A percentile compares a stretch with the other conserved stretches of the same genome.
phyloP scores from a whole-genome alignment of 1,140 invertebrate genomes.

The Odontomachus brunneus region DNA sequence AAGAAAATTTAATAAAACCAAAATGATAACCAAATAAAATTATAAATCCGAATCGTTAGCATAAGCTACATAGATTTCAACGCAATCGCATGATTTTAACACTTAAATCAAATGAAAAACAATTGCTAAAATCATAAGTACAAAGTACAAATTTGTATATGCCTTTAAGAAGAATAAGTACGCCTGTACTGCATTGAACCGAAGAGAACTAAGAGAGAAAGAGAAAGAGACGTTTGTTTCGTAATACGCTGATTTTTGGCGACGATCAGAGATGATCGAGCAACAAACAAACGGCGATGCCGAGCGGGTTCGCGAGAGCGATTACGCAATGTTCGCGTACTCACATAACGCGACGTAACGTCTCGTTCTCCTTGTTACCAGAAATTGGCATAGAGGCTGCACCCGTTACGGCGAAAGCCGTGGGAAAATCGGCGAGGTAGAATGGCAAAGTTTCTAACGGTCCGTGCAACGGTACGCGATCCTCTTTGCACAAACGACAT shows the following conservation, averaged over 20 bases:
- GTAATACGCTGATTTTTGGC: slow-evolving; percentile 4
- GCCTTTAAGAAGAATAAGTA: no score
- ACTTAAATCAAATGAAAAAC: no score
- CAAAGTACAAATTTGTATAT: no score
- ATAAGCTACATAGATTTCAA: no score
- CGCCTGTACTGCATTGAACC: no score
- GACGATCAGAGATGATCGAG: background rate
- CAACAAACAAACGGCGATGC: background rate
- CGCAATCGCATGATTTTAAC: no score
- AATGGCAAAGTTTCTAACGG: slow-evolving; percentile 66
- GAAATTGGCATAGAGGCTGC: slow-evolving; percentile 46
- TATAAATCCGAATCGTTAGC: no score
- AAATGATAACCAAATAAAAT: no score
- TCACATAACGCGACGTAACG: slow-evolving; percentile 23
- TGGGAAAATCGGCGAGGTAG: slow-evolving; percentile 60
- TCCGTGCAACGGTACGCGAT: slow-evolving; percentile 19
- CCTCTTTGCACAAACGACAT: slow-evolving; percentile 48
- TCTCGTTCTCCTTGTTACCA: slow-evolving; percentile 48
- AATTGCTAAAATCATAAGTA: no score
- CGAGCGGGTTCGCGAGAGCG: background rate
- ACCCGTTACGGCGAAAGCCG: slow-evolving; percentile 42
- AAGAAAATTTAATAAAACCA: no score
- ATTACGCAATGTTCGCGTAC: slow-evolving; percentile 19
- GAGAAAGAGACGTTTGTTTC: background rate
- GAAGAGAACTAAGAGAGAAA: background rate